Percentiles rank a stretch among this genome's conserved stretches.
phyloP scores from a whole-genome alignment of 2,797 vertebrate species.

The Epinephelus awoara region DNA sequence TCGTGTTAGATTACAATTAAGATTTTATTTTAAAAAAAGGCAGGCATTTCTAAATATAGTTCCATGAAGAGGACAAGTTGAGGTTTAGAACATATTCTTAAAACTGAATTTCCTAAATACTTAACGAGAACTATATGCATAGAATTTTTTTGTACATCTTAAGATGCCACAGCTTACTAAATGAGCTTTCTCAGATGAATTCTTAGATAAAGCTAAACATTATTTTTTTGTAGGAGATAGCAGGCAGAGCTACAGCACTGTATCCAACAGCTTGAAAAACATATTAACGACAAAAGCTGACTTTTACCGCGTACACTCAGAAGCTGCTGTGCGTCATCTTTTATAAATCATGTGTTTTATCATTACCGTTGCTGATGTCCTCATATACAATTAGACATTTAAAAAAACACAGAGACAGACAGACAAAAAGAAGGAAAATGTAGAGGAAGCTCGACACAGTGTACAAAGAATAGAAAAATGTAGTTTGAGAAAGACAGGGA shows the following conservation, averaged over 20 bases:
- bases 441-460: neutral
- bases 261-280: neutral
- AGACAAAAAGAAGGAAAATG: neutral
- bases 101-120: slow-evolving; percentile 9
- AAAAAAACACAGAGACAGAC: neutral
- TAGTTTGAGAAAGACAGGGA: neutral
- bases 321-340: neutral
- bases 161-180: slow-evolving; percentile 4
- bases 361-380: neutral
- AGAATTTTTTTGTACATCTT: neutral
- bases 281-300: neutral
- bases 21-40: no score
- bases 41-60: neutral
- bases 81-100: neutral
- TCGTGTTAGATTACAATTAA: neutral
- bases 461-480: neutral
- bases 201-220: slow-evolving; percentile 5
- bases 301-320: neutral
- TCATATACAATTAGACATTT: neutral
- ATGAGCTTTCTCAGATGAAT: neutral
- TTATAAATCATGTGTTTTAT: neutral
- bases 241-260: neutral
- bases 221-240: neutral
- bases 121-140: neutral
- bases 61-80: neutral